Conservation (phyloP, 2,888 invertebrate genomes). For the Luperina nickerlii region DNA sequence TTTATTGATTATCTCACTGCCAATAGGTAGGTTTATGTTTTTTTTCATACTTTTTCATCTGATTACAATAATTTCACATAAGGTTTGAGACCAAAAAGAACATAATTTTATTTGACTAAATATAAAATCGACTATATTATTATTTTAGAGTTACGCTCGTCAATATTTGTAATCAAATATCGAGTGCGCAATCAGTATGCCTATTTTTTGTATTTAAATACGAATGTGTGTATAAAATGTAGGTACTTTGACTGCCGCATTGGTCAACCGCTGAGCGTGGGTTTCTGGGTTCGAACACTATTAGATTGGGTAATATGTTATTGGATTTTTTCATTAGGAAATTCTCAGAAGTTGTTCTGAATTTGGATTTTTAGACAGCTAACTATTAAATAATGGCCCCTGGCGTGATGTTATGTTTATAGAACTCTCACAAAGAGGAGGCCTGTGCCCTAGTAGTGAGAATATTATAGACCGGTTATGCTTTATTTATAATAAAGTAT, state of each 20-base stretch:
- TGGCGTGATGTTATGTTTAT: neutral
- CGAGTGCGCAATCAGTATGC: neutral
- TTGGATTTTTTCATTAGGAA: neutral
- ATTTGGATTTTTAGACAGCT: no score
- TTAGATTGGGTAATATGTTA: neutral
- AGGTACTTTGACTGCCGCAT: neutral
- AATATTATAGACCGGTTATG: neutral
- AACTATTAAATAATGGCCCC: neutral
- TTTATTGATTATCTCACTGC: neutral
- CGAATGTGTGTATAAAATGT: neutral
- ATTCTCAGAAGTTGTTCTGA: neutral
- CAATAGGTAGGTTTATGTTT: neutral
- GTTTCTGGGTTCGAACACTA: neutral
- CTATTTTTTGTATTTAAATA: neutral
- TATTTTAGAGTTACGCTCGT: constrained; percentile 2
- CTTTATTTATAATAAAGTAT: no score
- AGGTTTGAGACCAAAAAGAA: neutral
- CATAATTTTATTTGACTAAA: constrained; percentile 6
- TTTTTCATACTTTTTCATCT: neutral
- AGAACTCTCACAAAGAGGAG: neutral
- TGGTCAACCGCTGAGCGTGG: neutral
- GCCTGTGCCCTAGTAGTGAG: neutral
- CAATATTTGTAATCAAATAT: constrained; percentile 7
- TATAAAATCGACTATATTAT: neutral
- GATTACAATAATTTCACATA: constrained; percentile 1